phyloP scores from a whole-genome alignment of 64 coral and sea anemone species.

The Exaiptasia diaphana region DNA sequence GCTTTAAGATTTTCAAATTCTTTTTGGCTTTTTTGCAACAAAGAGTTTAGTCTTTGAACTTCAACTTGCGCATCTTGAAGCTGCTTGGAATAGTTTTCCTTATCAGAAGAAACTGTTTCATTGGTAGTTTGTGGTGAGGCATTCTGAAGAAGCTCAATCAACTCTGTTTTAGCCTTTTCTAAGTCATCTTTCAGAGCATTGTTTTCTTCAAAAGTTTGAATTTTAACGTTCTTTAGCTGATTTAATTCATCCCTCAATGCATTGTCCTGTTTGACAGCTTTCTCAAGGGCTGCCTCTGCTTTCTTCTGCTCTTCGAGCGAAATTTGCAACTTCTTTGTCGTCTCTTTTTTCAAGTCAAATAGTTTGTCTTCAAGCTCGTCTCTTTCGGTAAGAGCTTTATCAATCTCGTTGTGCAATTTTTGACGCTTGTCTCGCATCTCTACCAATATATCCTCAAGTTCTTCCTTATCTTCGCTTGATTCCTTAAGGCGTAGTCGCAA shows the following conservation, averaged over 20 bases:
- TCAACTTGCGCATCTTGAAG: conserved; percentile 14
- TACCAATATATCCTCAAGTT: conserved; percentile 60
- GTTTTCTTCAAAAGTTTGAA: not conserved
- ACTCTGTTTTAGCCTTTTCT: not conserved
- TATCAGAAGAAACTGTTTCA: not conserved
- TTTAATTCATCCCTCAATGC: not conserved
- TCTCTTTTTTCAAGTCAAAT: not conserved
- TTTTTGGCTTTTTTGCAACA: conserved; percentile 7
- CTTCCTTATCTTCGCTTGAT: conserved; percentile 63
- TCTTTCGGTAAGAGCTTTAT: conserved; percentile 48
- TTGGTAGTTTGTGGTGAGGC: too few relatives aligned
- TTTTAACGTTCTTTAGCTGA: too few relatives aligned
- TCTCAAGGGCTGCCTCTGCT: not conserved
- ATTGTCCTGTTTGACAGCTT: not conserved
- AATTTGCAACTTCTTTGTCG: not conserved
- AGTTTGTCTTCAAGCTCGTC: conserved; percentile 56
- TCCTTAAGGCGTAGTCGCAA: conserved; percentile 21
- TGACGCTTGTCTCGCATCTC: conserved; percentile 51
- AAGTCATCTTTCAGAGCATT: not conserved
- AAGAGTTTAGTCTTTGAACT: not conserved
- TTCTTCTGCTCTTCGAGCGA: not conserved
- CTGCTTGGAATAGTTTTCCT: not conserved
- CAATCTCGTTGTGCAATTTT: conserved; percentile 61
- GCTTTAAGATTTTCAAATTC: conserved; percentile 20
- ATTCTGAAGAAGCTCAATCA: not conserved